These are phyloP conservation scores for Pagetopsis macropterus DNA, from an alignment of 2,797 vertebrate genomes.

Conservation along the genomic window DNA sequence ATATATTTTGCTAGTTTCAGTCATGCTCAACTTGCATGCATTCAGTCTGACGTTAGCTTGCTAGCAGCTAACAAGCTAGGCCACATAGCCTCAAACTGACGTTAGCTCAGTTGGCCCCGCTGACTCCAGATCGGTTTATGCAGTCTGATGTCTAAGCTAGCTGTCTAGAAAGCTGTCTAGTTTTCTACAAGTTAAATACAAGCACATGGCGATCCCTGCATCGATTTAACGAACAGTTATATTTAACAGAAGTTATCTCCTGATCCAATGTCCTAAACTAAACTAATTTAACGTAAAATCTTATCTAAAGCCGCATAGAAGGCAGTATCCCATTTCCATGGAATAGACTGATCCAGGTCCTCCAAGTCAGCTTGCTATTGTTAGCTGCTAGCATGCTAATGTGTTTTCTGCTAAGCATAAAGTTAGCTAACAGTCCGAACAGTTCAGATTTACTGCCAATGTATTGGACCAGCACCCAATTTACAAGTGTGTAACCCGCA, in stretches of 20 bases:
- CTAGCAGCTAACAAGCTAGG: slow-evolving; percentile 52
- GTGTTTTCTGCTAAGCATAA: slow-evolving; percentile 51
- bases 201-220: slow-evolving; percentile 14
- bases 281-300: not conserved
- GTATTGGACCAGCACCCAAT: not conserved
- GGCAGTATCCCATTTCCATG: slow-evolving; percentile 33
- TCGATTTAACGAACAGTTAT: not conserved
- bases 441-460: not conserved
- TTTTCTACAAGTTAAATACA: slow-evolving; percentile 20
- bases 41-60: slow-evolving; percentile 31
- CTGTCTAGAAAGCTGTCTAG: slow-evolving; percentile 36
- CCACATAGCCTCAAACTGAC: slow-evolving; percentile 11
- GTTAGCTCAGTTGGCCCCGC: slow-evolving; percentile 9
- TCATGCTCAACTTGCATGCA: not conserved
- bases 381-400: slow-evolving; percentile 72
- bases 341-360: slow-evolving; percentile 51
- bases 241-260: accelerated
- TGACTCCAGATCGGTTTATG: slow-evolving; percentile 44
- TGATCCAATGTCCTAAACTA: accelerated
- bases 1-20: not conserved
- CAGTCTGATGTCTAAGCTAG: slow-evolving; percentile 32
- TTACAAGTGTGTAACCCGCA: accelerated
- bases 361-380: slow-evolving; percentile 47
- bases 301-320: not conserved
- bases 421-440: slow-evolving; percentile 41